phyloP scores from a whole-genome alignment of 2,797 vertebrate genomes.

The Poeciliopsis infans region DNA sequence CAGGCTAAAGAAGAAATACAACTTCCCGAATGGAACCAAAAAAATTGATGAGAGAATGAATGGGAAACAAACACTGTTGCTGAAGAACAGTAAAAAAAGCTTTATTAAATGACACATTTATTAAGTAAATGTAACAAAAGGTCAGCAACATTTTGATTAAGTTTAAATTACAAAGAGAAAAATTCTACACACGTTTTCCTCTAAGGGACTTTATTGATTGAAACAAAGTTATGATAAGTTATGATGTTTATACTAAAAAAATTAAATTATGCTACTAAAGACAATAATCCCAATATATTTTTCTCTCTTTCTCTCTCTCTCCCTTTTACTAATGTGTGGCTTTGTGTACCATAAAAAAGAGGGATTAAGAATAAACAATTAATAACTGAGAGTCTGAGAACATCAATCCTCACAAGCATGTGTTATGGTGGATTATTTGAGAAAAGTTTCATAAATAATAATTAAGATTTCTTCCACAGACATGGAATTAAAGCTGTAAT shows the following conservation, averaged over 20 bases:
- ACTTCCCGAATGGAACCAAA: background rate
- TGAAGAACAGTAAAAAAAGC: background rate
- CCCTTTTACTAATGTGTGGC: background rate
- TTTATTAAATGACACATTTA: background rate
- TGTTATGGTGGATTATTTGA: background rate
- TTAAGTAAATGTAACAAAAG: background rate
- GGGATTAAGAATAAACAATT: background rate
- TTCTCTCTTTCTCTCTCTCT: background rate
- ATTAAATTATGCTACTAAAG: background rate
- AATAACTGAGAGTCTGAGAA: background rate
- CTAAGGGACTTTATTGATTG: background rate
- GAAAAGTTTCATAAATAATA: background rate
- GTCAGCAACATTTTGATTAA: background rate
- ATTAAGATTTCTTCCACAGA: conserved; percentile 1
- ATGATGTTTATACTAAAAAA: background rate
- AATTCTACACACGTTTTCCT: background rate
- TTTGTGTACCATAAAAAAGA: background rate
- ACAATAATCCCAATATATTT: background rate
- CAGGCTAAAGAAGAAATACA: background rate
- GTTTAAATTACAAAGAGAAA: background rate
- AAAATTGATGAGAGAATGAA: background rate
- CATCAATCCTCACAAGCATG: background rate
- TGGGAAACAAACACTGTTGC: background rate
- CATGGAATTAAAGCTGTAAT: conserved; percentile 11
- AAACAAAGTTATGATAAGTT: background rate